Evolutionary conservation across 1,140 invertebrate species (phyloP).

Genomic region (Anastrepha obliqua): DNA sequence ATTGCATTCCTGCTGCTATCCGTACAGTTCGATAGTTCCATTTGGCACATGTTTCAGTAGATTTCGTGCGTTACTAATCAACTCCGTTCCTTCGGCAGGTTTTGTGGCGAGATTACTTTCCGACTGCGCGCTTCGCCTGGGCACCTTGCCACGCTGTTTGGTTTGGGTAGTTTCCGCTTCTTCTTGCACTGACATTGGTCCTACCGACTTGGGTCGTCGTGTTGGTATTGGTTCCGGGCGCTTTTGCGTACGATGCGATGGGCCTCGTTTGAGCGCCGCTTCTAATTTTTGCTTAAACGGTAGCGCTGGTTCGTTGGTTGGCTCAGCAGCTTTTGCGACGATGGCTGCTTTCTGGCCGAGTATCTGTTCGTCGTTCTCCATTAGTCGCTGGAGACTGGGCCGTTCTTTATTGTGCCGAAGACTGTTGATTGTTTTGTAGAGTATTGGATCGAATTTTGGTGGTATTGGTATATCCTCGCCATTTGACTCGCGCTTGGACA

Average conservation of each 20-base stretch:
- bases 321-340: conserved; percentile 3
- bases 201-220: conserved; percentile 58
- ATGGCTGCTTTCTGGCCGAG: neutral
- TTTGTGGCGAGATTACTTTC: conserved; percentile 53
- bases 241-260: conserved; percentile 69
- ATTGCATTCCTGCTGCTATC: neutral
- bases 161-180: conserved; percentile 35
- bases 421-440: conserved; percentile 72
- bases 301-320: conserved; percentile 58
- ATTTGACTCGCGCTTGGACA: neutral
- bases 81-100: neutral
- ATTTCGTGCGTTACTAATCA: conserved; percentile 25
- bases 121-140: conserved; percentile 52
- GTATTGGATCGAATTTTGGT: conserved; percentile 72
- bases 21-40: conserved; percentile 11
- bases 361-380: conserved; percentile 30
- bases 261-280: conserved; percentile 70
- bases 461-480: conserved; percentile 64
- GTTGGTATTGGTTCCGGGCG: conserved; percentile 60
- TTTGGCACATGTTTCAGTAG: conserved; percentile 32
- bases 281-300: conserved; percentile 72
- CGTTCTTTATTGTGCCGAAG: conserved; percentile 69
- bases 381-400: conserved; percentile 65
- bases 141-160: conserved; percentile 58
- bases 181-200: conserved; percentile 62